Conservation (phyloP, 2,888 invertebrate species). For the Oxyscelio sp. region DNA sequence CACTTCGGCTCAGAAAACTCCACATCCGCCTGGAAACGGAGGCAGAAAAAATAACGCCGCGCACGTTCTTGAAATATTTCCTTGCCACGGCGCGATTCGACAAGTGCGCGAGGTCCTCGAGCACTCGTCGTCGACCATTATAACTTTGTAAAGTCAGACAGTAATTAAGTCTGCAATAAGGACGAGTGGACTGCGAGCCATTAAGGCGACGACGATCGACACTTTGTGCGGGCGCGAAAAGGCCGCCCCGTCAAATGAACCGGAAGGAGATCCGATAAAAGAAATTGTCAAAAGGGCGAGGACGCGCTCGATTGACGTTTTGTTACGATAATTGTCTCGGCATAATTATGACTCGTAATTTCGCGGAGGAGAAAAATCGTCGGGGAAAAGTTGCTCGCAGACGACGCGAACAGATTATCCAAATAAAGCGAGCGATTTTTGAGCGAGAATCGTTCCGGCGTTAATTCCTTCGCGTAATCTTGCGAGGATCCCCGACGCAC, state of each 20-base stretch:
- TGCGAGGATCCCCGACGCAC: not conserved
- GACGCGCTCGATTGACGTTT: constrained; percentile 78
- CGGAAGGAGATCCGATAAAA: constrained; percentile 87
- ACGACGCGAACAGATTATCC: not conserved
- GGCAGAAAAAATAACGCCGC: constrained; percentile 15
- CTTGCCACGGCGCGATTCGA: constrained; percentile 43
- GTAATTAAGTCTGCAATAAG: constrained; percentile 88
- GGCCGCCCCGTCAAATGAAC: constrained; percentile 87
- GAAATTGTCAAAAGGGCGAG: constrained; percentile 85
- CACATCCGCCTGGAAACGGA: no score
- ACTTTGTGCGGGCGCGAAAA: constrained; percentile 86
- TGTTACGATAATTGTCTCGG: constrained; percentile 83
- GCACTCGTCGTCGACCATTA: constrained; percentile 87
- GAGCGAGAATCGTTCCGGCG: no score
- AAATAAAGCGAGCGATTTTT: not conserved
- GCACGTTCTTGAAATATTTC: constrained; percentile 72
- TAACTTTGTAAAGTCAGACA: constrained; percentile 87
- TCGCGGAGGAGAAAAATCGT: not conserved
- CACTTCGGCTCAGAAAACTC: no score
- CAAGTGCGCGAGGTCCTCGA: constrained; percentile 50
- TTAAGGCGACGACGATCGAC: constrained; percentile 87
- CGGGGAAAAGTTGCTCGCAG: not conserved
- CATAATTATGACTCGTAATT: constrained; percentile 84
- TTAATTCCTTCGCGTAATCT: no score
- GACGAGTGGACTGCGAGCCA: constrained; percentile 87